Percentiles rank a stretch among this genome's conserved stretches.
These are phyloP conservation scores for Ochropleura plecta DNA, from an alignment of 2,888 invertebrate genomes.

Conservation along the genomic window DNA sequence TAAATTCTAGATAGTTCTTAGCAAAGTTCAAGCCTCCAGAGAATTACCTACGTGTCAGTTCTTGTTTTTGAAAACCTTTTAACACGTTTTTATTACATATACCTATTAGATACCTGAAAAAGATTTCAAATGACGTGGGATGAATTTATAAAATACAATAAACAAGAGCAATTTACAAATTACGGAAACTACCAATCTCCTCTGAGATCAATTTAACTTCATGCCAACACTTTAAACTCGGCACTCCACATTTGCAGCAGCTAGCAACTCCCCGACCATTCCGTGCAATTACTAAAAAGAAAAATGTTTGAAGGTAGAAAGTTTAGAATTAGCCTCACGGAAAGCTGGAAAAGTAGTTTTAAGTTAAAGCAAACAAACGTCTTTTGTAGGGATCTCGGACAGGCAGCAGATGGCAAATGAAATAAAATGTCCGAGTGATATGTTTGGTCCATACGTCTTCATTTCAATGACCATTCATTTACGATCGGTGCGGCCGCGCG, in stretches of 20 bases:
- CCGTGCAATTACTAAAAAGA: constrained; percentile 77
- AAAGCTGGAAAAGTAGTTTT: constrained; percentile 69
- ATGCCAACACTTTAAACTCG: constrained; percentile 37
- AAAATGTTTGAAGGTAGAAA: constrained; percentile 71
- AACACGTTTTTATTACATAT: not conserved
- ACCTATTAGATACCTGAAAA: not conserved
- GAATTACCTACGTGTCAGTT: not conserved
- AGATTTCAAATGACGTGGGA: no score
- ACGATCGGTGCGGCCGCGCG: constrained; percentile 77
- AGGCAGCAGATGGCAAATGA: constrained; percentile 75
- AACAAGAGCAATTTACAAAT: constrained; percentile 26
- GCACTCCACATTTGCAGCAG: constrained; percentile 61
- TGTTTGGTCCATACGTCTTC: constrained; percentile 84
- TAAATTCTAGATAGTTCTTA: constrained; percentile 11
- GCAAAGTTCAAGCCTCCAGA: constrained; percentile 15
- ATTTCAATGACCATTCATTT: constrained; percentile 86
- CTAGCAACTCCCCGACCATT: constrained; percentile 67
- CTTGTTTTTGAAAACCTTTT: not conserved
- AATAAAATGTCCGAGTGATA: constrained; percentile 83
- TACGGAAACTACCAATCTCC: constrained; percentile 28
- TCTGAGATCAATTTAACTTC: constrained; percentile 36
- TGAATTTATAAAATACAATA: constrained; percentile 4
- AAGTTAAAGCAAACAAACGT: constrained; percentile 76
- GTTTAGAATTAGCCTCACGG: constrained; percentile 75
- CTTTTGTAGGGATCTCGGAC: constrained; percentile 69